phyloP scores from a whole-genome alignment of 1,140 invertebrate genomes.

The Spodoptera litura region DNA sequence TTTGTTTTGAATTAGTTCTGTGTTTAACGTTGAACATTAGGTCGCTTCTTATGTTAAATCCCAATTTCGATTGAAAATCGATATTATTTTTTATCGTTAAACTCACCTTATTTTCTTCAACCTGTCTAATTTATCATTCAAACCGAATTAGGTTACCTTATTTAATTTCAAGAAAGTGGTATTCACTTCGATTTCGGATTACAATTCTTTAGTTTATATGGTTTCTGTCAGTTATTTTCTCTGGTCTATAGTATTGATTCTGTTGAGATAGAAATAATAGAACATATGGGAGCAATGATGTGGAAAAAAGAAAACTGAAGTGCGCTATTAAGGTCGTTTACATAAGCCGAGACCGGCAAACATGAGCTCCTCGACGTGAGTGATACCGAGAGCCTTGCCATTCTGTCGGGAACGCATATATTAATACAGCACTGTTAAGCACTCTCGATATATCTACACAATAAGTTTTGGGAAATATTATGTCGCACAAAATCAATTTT shows the following conservation, averaged over 20 bases:
- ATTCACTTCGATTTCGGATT: slow-evolving; percentile 7
- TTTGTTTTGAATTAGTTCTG: background rate
- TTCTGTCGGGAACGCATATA: slow-evolving; percentile 27
- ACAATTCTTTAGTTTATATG: slow-evolving; percentile 9
- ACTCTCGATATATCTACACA: slow-evolving; percentile 20
- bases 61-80: background rate
- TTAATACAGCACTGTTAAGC: slow-evolving; percentile 43
- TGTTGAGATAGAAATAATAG: slow-evolving; percentile 19
- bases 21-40: background rate
- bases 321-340: slow-evolving; percentile 52
- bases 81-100: background rate
- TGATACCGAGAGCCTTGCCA: slow-evolving; percentile 31
- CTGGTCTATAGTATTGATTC: background rate
- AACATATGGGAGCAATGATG: slow-evolving; percentile 30
- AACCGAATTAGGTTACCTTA: slow-evolving; percentile 15
- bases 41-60: too few relatives aligned
- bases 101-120: background rate
- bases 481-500: background rate
- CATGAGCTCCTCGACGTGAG: slow-evolving; percentile 17
- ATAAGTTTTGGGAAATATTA: background rate
- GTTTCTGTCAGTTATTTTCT: background rate
- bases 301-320: slow-evolving; percentile 52
- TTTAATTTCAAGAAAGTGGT: slow-evolving; percentile 17
- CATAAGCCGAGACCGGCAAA: slow-evolving; percentile 43
- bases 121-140: slow-evolving; percentile 11